These are phyloP conservation scores for Caenorhabditis panamensis DNA, from an alignment of 2,888 invertebrate species.

Conservation along the genomic window DNA sequence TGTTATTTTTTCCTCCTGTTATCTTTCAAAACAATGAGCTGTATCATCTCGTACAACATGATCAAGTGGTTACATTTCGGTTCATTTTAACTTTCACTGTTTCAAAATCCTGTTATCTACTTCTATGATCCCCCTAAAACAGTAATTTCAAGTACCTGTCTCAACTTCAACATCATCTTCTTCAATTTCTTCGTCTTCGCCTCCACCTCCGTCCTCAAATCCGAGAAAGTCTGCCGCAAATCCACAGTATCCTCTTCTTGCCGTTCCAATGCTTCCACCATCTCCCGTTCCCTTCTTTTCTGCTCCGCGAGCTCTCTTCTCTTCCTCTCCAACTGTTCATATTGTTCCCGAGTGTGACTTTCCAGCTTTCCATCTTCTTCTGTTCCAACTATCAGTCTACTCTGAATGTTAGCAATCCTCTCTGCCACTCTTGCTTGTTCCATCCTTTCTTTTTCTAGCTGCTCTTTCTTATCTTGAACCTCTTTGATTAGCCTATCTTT, in stretches of 20 bases:
- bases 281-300: constrained; percentile 88
- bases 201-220: constrained; percentile 96
- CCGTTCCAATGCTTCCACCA: constrained; percentile 93
- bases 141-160: constrained; percentile 31
- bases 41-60: too few relatives aligned
- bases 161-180: constrained; percentile 89
- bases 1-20: too few relatives aligned
- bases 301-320: constrained; percentile 92
- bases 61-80: too few relatives aligned
- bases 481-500: constrained; percentile 59
- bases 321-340: constrained; percentile 90
- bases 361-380: constrained; percentile 88
- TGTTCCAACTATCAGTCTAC: constrained; percentile 91
- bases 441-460: constrained; percentile 79
- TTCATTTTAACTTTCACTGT: too few relatives aligned
- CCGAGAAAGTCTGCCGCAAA: constrained; percentile 92
- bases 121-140: neutral
- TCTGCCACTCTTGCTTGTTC: constrained; percentile 73
- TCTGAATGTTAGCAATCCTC: constrained; percentile 87
- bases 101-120: neutral
- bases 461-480: constrained; percentile 38
- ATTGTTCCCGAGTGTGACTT: constrained; percentile 95
- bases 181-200: constrained; percentile 94
- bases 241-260: constrained; percentile 94
- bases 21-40: too few relatives aligned